Evolutionary conservation across 1,140 invertebrate genomes (phyloP), one percentile per base, ranked within the genome.

Genomic region (Drosophila kanapiae): DNA sequence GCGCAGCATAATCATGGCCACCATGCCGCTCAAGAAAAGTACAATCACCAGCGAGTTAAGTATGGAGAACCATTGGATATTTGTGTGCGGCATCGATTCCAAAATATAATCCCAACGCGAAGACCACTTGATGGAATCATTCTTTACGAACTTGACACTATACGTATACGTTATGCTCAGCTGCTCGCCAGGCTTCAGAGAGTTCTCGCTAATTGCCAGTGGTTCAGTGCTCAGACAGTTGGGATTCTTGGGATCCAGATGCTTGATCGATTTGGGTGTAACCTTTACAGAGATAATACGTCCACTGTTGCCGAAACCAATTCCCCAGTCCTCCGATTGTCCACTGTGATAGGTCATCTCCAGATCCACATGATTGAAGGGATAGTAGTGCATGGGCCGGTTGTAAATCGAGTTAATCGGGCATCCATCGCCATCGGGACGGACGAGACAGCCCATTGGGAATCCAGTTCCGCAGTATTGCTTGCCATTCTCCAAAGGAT

Each of bases 101-200:
- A 99, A 94, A 75, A 99, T 99, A 92, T 99, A 99, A 94, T 99
- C 99, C 99, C 99, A 99, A 84, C 99, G 95, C 1, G 98, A 99
- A 0, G 98, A 99, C 99, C 99, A 99, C 94, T 99, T 99, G 4
- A 99, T 96, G 3, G 95, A 95, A 85, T 97, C 96, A 91, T 99
- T 96, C 92, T 95, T 94, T 37, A 95, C 93, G 93, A 98, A 99
- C 42, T 93, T 95, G 0, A 99, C 95, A 18, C 96, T 96, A 93
- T 99, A 99, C 0, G 98, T 96, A 93, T 99, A 99, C 1, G 94
- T 95, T 31, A 99, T 95, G 14, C 94, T 93, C 23, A 98, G 93
- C 48, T 93, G 93, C 61, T 96, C 94, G 29, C 94, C 94, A 14
- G 88, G 40, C 61, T 91, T 84, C 18, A 95, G 93, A 1, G 93